Conservation (phyloP, 2,888 invertebrate genomes). For the Lasiommata megera region DNA sequence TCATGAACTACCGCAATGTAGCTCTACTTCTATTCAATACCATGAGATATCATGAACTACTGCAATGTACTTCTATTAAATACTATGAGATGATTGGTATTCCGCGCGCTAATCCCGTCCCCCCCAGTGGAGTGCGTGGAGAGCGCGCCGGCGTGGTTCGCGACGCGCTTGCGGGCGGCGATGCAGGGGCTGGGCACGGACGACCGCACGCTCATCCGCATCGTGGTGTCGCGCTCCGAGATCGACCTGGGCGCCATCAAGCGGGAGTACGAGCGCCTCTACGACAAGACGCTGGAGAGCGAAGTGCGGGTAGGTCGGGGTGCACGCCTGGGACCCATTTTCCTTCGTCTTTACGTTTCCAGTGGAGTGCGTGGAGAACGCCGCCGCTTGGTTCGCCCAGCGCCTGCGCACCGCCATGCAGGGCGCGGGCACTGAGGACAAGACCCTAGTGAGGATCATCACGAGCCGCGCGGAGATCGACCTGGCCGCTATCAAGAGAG, state of each 20-base stretch:
- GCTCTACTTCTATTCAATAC: too few species aligned
- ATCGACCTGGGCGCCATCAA: constrained; percentile 87
- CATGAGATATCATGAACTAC: too few species aligned
- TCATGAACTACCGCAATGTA: background rate
- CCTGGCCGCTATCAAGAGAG: constrained; percentile 84
- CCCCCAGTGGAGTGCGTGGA: constrained; percentile 86
- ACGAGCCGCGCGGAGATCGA: constrained; percentile 86
- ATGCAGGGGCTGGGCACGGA: constrained; percentile 88
- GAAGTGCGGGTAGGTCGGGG: constrained; percentile 80
- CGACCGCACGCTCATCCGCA: constrained; percentile 85
- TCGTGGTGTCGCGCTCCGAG: constrained; percentile 86
- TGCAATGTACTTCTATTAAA: background rate
- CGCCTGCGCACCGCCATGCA: constrained; percentile 83
- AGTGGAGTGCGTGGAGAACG: constrained; percentile 88
- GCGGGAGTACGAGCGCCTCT: constrained; percentile 85
- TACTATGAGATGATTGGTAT: background rate
- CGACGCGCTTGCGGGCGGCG: constrained; percentile 83
- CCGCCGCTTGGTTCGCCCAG: constrained; percentile 86
- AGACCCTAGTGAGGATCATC: constrained; percentile 84
- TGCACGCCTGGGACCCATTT: constrained; percentile 8
- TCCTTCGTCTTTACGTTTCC: constrained; percentile 41
- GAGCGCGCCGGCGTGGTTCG: constrained; percentile 85
- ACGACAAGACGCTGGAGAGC: constrained; percentile 85
- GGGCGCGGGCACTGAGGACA: constrained; percentile 87
- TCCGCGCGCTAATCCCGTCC: constrained; percentile 16